Evolutionary conservation across 2,888 invertebrate species (phyloP).

Genomic region (Lasioglossum marginatum): DNA sequence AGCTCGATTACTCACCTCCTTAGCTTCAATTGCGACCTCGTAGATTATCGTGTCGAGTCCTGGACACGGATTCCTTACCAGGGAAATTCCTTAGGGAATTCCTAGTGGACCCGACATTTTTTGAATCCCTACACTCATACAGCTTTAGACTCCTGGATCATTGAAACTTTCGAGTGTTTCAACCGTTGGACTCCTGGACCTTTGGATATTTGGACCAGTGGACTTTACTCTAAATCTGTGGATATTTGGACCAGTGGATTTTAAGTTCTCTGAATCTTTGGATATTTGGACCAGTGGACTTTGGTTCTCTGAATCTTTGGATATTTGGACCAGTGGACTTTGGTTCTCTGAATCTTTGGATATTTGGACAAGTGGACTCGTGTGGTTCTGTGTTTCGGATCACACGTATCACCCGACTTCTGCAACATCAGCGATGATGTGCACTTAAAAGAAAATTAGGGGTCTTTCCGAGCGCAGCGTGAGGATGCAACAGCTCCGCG

Average conservation of each 20-base stretch:
- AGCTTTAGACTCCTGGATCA: background rate
- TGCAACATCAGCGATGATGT: background rate
- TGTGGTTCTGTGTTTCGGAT: background rate
- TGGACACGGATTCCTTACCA: background rate
- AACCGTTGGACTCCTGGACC: background rate
- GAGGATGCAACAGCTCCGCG: background rate
- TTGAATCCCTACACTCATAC: rapidly evolving
- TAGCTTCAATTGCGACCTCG: background rate
- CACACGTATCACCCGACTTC: background rate
- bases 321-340: too few relatives aligned
- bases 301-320: too few relatives aligned
- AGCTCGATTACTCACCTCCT: background rate
- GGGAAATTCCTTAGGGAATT: background rate
- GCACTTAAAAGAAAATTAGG: background rate
- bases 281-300: too few relatives aligned
- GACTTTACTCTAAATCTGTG: too few relatives aligned
- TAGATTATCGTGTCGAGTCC: background rate
- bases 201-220: background rate
- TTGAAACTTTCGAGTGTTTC: background rate
- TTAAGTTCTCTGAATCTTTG: too few relatives aligned
- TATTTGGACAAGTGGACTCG: background rate
- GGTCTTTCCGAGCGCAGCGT: background rate
- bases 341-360: background rate
- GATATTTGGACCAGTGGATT: too few relatives aligned
- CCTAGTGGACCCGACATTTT: background rate